Evolutionary conservation across 1,140 invertebrate genomes (phyloP).

Genomic region (Hyles euphorbiae): DNA sequence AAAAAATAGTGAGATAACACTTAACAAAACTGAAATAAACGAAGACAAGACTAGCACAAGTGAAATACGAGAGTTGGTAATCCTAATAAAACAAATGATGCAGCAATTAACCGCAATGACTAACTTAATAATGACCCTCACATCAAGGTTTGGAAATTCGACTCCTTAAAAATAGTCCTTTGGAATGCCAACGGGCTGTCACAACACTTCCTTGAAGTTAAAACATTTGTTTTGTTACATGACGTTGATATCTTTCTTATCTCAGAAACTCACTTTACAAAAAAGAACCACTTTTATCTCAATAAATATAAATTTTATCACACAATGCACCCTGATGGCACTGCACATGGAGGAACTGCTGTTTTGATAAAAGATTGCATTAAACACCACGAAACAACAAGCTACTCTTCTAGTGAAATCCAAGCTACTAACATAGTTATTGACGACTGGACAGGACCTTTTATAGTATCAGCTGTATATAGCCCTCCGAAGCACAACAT

Average conservation of each 20-base stretch:
- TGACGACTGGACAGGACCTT: conserved; percentile 14
- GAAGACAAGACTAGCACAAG: neutral
- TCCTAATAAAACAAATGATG: conserved; percentile 12
- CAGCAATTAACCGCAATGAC: conserved; percentile 10
- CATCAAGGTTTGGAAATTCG: conserved; percentile 6
- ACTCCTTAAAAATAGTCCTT: conserved; percentile 11
- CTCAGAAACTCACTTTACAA: conserved; percentile 24
- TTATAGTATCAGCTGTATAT: conserved; percentile 44
- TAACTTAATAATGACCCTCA: conserved; percentile 11
- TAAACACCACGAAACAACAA: conserved; percentile 18
- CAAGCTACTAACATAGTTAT: conserved; percentile 37
- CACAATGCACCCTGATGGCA: conserved; percentile 20
- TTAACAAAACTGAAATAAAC: too few relatives aligned
- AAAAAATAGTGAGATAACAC: too few relatives aligned
- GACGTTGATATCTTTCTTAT: conserved; percentile 18
- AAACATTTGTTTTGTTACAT: conserved; percentile 8
- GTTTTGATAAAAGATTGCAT: conserved; percentile 10
- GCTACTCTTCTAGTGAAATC: conserved; percentile 4
- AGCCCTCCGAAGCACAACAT: conserved; percentile 39
- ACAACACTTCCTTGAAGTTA: conserved; percentile 15
- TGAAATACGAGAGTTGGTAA: conserved; percentile 6
- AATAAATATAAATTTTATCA: conserved; percentile 14
- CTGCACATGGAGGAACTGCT: conserved; percentile 8
- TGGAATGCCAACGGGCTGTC: conserved; percentile 24
- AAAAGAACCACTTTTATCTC: conserved; percentile 13